Percentiles rank a stretch among this genome's conserved stretches.
Evolutionary conservation across 2,113 vertebrate genomes (phyloP).

Genomic region (Sciurus niger): DNA sequence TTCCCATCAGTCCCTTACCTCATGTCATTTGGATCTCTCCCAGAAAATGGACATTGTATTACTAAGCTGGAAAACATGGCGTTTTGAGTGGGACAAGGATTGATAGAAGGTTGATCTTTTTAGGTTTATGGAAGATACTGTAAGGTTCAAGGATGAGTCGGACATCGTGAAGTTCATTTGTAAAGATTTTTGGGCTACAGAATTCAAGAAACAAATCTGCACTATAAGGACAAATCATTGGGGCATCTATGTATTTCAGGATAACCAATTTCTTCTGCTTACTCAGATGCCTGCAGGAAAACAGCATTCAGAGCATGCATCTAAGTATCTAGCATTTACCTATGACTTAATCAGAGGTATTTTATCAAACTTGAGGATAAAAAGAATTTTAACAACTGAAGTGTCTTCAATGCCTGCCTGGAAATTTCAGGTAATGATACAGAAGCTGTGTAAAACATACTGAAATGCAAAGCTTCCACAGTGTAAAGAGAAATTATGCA

Average conservation of each 20-base stretch:
- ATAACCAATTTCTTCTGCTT: conserved; percentile 96
- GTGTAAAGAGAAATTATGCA: conserved; percentile 74
- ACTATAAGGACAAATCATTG: conserved; percentile 97
- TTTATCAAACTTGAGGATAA: conserved; percentile 95
- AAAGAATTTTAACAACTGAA: conserved; percentile 97
- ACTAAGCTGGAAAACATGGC: conserved; percentile 96
- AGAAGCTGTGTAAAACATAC: conserved; percentile 93
- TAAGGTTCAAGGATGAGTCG: conserved; percentile 97
- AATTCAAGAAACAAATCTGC: conserved; percentile 98
- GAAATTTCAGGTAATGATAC: conserved; percentile 99
- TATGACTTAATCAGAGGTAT: conserved; percentile 97
- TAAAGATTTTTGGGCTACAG: conserved; percentile 98
- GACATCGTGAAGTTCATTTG: conserved; percentile 98
- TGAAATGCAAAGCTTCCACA: conserved; percentile 68
- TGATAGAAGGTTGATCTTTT: conserved; percentile 92
- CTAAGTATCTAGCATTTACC: conserved; percentile 98
- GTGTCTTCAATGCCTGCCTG: conserved; percentile 96
- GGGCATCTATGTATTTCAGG: conserved; percentile 98
- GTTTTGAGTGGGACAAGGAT: conserved; percentile 96
- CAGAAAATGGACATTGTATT: conserved; percentile 93
- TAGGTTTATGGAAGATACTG: conserved; percentile 97
- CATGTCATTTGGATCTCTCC: conserved; percentile 85
- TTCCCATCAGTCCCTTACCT: too few species aligned
- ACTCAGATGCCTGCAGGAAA: conserved; percentile 96
- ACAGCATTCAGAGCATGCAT: conserved; percentile 96